Base-by-base conservation (phyloP, 2,797 vertebrate species). In the Sus cebifrons region DNA sequence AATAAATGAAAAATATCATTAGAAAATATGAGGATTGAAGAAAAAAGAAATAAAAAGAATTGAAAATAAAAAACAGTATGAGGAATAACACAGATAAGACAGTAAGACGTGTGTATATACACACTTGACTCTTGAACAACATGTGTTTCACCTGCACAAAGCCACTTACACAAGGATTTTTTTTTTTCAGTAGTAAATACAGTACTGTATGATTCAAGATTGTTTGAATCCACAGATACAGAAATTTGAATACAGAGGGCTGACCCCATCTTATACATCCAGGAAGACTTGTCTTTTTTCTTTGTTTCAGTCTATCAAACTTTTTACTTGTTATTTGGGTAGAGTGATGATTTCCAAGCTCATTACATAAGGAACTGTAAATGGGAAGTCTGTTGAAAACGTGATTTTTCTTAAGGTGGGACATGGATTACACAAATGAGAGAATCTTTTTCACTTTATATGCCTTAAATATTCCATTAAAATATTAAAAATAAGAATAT, bases 111-210 rank as follows among this genome's bases (percentile, higher is more conserved):
- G 3, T 36, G 2, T 62, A 49, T 52, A 77, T 32, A 62, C 1
- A 14, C 0, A 79, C 12, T 36, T 79, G 13, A 36, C 56, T 20
- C 75, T 58, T 36, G 13, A 36, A n/a, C 7, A 78, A 23, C 54
- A 58, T 5, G 13, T 6, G 1, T 36, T 20, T 58, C 6, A 36
- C 32, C n/a, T 23, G n/a, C 4, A 0, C 0, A 6, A 18, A 29
- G 56, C 75, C 75, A 58, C 18, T 67, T 36, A 23, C 21, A 14
- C 2, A 36, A 79, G 1, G 21, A 15, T 78, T 36, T 79, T 78
- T 58, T 58, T 54, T 52, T 54, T 79, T 79, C 54, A 58, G 14
- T 58, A 79, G 7, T 36, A 36, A 36, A 58, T 36, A 10, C 13
- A 58, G 5, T n/a, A 67, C 15, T 67, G n/a, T 15, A n/a, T 58